Base-by-base conservation (phyloP, 2,797 vertebrate species). In the Sciurus carolinensis region DNA sequence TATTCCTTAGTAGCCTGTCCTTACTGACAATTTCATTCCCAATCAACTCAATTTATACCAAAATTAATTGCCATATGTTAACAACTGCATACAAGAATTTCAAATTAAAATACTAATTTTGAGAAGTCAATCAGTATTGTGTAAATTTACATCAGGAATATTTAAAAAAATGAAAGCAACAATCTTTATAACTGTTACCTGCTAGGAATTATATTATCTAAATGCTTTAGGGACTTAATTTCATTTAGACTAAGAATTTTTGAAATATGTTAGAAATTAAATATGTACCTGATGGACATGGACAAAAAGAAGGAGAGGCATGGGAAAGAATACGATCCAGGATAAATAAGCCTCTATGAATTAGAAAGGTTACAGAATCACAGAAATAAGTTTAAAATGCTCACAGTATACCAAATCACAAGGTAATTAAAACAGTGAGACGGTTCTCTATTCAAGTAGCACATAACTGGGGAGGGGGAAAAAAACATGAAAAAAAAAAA, bases 21-120 rank as follows among this genome's bases (percentile, higher is more conserved):
- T 39, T 73, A 50, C 85, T 39, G 73, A 2, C n/a, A 71, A 57
- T 76, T 83, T 39, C 80, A 85, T 52, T 77, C 89, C 84, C 94
- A 82, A 75, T 59, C 71, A 82, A 71, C 26, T 77, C 90, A 66
- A 92, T 71, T 14, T 87, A 72, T 2, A 64, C 42, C 67, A 44
- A 89, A 96, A 91, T 88, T 89, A 71, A 67, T 11, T 64, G 33
- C 47, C 44, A 42, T n/a, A 47, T 69, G n/a, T 47, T 87, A 90
- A 8, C 87, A 91, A 81, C 33, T 81, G 47, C 9, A 67, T 28
- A 79, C 24, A 54, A 52, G 47, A 54, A 96, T 52, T 85, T 77
- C 57, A 79, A 94, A 94, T 73, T 80, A 76, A 85, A 95, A 93
- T 13, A 79, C 2, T 18, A 85, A 44, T 87, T 80, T 28, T 90